Percentiles rank a stretch among this genome's conserved stretches.
These are phyloP conservation scores for Cheilosia impressa DNA, from an alignment of 2,888 invertebrate genomes.

Conservation along the genomic window DNA sequence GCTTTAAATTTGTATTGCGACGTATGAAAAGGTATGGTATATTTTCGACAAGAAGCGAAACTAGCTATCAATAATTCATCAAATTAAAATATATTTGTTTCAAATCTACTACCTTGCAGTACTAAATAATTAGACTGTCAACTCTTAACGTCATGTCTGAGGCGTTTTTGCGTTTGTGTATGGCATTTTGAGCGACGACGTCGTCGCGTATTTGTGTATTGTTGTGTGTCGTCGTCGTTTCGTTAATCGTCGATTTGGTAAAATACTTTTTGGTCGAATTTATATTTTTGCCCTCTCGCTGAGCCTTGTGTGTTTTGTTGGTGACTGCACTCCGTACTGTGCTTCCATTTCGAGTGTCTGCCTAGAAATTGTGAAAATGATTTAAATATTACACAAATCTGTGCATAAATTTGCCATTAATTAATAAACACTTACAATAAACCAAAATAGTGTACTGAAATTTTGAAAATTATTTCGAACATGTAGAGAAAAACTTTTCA, in stretches of 20 bases:
- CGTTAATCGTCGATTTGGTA: conserved; percentile 65
- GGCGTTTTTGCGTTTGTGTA: conserved; percentile 1
- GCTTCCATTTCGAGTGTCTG: conserved; percentile 49
- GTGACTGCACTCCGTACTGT: background rate
- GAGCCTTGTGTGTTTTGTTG: conserved; percentile 34
- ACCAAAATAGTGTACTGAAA: background rate
- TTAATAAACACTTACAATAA: background rate
- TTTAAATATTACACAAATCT: background rate
- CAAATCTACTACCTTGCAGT: no score
- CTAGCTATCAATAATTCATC: no score
- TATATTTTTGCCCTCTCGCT: conserved; percentile 67
- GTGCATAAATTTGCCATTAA: background rate
- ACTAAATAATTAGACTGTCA: no score
- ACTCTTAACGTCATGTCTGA: no score
- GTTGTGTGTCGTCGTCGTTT: conserved; percentile 37
- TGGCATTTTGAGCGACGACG: conserved; percentile 5
- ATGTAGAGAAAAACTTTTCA: conserved; percentile 2
- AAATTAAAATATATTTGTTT: no score
- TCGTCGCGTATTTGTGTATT: background rate
- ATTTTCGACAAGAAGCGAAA: no score
- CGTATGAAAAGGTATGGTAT: no score
- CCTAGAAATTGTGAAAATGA: conserved; percentile 21
- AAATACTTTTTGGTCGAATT: conserved; percentile 66
- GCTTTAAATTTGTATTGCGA: no score
- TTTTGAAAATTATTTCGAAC: background rate